phyloP scores from a whole-genome alignment of 2,113 vertebrate species.

The Girardinichthys multiradiatus region DNA sequence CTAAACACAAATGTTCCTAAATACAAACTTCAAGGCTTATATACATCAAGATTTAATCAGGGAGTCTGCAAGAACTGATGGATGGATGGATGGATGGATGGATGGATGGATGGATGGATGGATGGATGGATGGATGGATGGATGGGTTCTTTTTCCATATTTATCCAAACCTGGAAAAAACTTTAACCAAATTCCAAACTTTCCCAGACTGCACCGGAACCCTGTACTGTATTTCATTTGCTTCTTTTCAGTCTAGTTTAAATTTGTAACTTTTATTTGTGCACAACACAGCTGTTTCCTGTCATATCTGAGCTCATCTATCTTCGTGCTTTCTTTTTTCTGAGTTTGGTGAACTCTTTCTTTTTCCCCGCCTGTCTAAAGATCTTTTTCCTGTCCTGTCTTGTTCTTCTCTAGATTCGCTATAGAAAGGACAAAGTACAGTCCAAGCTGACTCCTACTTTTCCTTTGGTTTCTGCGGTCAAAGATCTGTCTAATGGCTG shows the following conservation, averaged over 20 bases:
- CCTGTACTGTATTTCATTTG: slow-evolving; percentile 6
- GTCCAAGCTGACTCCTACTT: slow-evolving; percentile 87
- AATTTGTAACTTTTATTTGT: background rate
- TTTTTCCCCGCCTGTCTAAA: slow-evolving; percentile 22
- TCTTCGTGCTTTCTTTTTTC: slow-evolving; percentile 5
- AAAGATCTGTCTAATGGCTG: slow-evolving; percentile 92
- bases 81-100: too few relatives aligned
- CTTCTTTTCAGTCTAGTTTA: background rate
- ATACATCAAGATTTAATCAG: too few relatives aligned
- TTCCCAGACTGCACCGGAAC: background rate
- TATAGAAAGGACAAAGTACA: slow-evolving; percentile 90
- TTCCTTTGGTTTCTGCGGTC: slow-evolving; percentile 83
- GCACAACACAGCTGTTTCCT: background rate
- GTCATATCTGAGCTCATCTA: background rate
- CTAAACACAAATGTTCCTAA: background rate
- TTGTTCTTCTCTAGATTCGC: slow-evolving; percentile 81
- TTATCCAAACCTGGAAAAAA: background rate
- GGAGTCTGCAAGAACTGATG: too few relatives aligned
- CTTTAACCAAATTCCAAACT: background rate
- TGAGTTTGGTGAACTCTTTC: slow-evolving; percentile 2
- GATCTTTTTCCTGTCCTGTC: slow-evolving; percentile 2
- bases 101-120: too few relatives aligned
- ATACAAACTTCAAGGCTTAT: too few relatives aligned
- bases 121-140: too few relatives aligned
- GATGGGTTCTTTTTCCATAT: too few relatives aligned